Percentiles rank a stretch among this genome's conserved stretches.
Conservation (phyloP, 2,888 invertebrate genomes). For the Strigamia maritima region DNA sequence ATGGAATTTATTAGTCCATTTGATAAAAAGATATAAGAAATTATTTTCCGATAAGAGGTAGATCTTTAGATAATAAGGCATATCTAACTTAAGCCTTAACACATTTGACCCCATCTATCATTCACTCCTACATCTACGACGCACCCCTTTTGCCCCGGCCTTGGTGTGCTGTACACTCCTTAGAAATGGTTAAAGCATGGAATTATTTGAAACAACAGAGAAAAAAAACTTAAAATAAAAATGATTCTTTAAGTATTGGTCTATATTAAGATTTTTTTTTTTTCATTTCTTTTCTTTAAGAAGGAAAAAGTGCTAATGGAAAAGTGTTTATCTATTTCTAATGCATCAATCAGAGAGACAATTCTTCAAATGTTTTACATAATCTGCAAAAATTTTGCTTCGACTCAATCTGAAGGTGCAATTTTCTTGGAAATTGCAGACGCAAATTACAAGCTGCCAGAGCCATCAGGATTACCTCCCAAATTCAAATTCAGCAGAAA, state of each 20-base stretch:
- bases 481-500: background rate
- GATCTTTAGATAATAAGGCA: background rate
- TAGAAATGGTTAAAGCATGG: background rate
- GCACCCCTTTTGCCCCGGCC: background rate
- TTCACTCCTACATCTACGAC: background rate
- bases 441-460: background rate
- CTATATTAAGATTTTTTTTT: background rate
- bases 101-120: background rate
- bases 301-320: background rate
- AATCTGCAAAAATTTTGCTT: background rate
- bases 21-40: background rate
- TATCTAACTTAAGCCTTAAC: background rate
- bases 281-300: background rate
- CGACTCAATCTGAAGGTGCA: background rate
- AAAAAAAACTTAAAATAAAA: background rate
- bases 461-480: background rate
- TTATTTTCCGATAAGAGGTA: background rate
- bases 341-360: background rate
- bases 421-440: background rate
- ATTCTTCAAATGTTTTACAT: background rate
- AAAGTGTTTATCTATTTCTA: background rate
- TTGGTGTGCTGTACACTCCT: background rate
- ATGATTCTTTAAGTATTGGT: background rate
- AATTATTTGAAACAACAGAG: background rate
- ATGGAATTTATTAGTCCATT: background rate